phyloP scores from a whole-genome alignment of 2,888 invertebrate genomes.

The Diarsia brunnea region DNA sequence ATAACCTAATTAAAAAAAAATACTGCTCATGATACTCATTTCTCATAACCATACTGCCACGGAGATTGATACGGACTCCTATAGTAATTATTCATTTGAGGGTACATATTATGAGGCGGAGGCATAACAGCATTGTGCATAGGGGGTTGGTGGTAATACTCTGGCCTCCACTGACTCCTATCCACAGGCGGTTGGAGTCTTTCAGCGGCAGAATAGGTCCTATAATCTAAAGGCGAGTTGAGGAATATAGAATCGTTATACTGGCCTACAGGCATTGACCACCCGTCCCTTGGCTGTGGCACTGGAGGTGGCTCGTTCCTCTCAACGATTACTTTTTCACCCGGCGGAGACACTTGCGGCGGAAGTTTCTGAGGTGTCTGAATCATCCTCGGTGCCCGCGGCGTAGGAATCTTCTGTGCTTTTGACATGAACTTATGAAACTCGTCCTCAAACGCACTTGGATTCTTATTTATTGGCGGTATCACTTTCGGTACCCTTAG shows the following conservation, averaged over 20 bases:
- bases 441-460: slow-evolving; percentile 85
- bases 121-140: slow-evolving; percentile 65
- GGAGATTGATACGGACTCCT: slow-evolving; percentile 84
- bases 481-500: slow-evolving; percentile 76
- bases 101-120: slow-evolving; percentile 69
- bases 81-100: slow-evolving; percentile 78
- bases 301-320: slow-evolving; percentile 53
- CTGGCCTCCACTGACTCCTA: slow-evolving; percentile 74
- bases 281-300: slow-evolving; percentile 63
- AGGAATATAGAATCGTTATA: slow-evolving; percentile 86
- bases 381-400: not conserved
- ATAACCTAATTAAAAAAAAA: slow-evolving; percentile 55
- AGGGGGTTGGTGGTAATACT: slow-evolving; percentile 69
- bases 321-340: slow-evolving; percentile 67
- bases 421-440: slow-evolving; percentile 84
- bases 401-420: slow-evolving; percentile 2
- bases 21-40: slow-evolving; percentile 79
- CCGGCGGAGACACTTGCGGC: slow-evolving; percentile 33
- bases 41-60: slow-evolving; percentile 80
- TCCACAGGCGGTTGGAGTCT: slow-evolving; percentile 63
- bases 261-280: slow-evolving; percentile 81
- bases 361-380: slow-evolving; percentile 1
- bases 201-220: slow-evolving; percentile 68
- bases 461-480: slow-evolving; percentile 83
- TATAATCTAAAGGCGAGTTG: slow-evolving; percentile 79